Evolutionary conservation across 2,113 vertebrate genomes (phyloP).

Genomic region (Megaptera novaeangliae): DNA sequence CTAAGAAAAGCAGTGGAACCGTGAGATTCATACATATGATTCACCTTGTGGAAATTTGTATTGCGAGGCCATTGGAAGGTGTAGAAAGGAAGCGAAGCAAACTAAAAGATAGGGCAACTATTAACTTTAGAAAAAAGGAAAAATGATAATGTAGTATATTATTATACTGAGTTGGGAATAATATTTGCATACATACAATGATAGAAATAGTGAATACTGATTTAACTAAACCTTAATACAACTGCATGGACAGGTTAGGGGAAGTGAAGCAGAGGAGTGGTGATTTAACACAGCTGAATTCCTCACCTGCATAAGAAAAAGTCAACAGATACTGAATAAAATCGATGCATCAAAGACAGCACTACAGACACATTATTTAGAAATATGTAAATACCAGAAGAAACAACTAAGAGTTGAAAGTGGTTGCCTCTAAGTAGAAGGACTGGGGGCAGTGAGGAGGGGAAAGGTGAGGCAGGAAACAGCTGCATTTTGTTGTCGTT

Average conservation of each 20-base stretch:
- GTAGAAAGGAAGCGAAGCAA: neutral
- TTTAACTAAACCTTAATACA: conserved; percentile 3
- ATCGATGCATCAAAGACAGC: neutral
- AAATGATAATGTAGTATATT: neutral
- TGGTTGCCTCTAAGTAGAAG: neutral
- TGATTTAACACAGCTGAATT: neutral
- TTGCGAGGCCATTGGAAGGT: neutral
- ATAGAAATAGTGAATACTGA: neutral
- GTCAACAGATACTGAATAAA: neutral
- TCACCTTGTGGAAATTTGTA: neutral
- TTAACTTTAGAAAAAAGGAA: conserved; percentile 12
- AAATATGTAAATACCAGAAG: neutral
- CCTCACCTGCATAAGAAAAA: neutral
- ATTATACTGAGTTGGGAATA: neutral
- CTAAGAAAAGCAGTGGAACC: neutral
- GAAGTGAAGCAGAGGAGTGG: neutral
- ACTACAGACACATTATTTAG: neutral
- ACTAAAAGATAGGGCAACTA: neutral
- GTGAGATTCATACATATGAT: neutral
- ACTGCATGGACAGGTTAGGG: neutral
- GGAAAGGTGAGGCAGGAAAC: neutral
- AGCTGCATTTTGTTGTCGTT: neutral
- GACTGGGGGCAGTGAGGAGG: neutral
- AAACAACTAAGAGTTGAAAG: neutral
- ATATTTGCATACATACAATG: neutral